phyloP scores from a whole-genome alignment of 2,797 vertebrate genomes.

The Melanotaenia nigrans region DNA sequence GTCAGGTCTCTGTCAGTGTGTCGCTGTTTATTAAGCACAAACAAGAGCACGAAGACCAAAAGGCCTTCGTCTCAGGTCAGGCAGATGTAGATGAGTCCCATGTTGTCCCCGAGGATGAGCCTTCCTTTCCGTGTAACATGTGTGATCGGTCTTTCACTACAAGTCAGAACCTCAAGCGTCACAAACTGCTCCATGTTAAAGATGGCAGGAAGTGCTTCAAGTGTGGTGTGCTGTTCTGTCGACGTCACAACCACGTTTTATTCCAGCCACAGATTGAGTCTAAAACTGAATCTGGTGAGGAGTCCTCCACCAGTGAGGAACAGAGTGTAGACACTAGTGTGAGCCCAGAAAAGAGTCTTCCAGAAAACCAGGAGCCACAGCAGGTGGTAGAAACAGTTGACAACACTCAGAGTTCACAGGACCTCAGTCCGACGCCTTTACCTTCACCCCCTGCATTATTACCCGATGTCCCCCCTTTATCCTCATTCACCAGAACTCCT shows the following conservation, averaged over 20 bases:
- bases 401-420: background rate
- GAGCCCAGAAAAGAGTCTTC: background rate
- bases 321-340: too few relatives aligned
- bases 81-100: conserved; percentile 36
- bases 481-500: background rate
- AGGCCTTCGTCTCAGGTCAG: background rate
- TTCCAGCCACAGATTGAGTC: background rate
- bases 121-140: conserved; percentile 69
- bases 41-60: conserved; percentile 46
- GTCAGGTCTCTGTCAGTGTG: conserved; percentile 7
- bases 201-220: conserved; percentile 71
- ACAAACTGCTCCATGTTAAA: conserved; percentile 75
- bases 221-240: conserved; percentile 78
- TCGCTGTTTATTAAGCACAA: conserved; percentile 57
- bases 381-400: background rate
- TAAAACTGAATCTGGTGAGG: background rate
- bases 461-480: background rate
- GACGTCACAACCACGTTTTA: conserved; percentile 57
- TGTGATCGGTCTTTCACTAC: conserved; percentile 73
- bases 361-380: background rate
- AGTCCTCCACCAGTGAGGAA: background rate
- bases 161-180: conserved; percentile 73
- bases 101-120: conserved; percentile 3
- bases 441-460: background rate
- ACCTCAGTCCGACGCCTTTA: background rate